A percentile compares a stretch with the other conserved stretches of the same genome.
These are phyloP conservation scores for Ennomos quercinarius DNA, from an alignment of 2,888 invertebrate species.

Conservation along the genomic window DNA sequence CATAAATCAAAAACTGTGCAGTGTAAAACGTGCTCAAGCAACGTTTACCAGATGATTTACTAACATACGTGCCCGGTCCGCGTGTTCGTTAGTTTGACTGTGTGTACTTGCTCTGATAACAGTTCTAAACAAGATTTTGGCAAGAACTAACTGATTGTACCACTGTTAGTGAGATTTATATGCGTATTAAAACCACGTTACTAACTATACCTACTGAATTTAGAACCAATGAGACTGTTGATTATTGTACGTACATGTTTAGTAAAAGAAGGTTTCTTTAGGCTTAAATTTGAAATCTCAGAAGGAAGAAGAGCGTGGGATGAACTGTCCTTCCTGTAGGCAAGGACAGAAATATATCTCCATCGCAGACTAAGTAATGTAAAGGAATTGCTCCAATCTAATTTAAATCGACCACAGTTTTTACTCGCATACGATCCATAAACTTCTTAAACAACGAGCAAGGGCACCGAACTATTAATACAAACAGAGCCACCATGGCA, in stretches of 20 bases:
- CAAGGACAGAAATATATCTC: no score
- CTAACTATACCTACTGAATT: no score
- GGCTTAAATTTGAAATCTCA: not conserved
- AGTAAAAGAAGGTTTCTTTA: no score
- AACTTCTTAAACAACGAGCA: slow-evolving; percentile 22
- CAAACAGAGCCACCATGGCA: slow-evolving; percentile 30
- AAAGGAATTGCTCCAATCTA: no score
- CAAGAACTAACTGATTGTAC: slow-evolving; percentile 26
- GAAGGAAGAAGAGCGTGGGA: not conserved
- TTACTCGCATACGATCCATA: slow-evolving; percentile 13
- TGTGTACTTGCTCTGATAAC: slow-evolving; percentile 30
- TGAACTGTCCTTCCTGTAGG: no score
- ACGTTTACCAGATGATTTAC: slow-evolving; percentile 42
- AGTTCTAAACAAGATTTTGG: slow-evolving; percentile 18
- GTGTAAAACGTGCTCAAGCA: slow-evolving; percentile 36
- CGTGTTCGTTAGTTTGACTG: slow-evolving; percentile 33
- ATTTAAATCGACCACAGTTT: not conserved
- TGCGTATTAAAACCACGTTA: not conserved
- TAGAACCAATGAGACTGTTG: no score
- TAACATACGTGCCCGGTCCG: slow-evolving; percentile 40
- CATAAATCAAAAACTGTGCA: slow-evolving; percentile 42
- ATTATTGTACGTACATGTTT: no score
- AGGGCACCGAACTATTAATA: slow-evolving; percentile 26
- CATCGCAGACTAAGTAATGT: no score
- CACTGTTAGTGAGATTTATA: slow-evolving; percentile 12